Evolutionary conservation across 2,888 invertebrate species (phyloP), one percentile per base, ranked within the genome.

Genomic region (Dryobotodes eremita): DNA sequence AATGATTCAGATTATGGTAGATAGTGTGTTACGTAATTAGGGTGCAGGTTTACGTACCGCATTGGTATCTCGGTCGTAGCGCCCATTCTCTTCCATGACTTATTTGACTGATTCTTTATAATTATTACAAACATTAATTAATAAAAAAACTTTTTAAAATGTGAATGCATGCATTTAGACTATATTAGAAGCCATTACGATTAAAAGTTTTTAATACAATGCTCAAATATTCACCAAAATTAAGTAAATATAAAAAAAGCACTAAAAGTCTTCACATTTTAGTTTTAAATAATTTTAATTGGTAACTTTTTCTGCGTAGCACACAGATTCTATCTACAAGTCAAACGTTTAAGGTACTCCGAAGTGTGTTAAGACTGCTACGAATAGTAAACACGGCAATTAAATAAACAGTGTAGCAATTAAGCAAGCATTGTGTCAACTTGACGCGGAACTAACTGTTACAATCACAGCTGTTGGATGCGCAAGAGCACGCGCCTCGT

Each of bases 341-440:
- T 36, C 42, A 50, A 64, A 77, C 5, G 23, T 57, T 57, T 64
- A 59, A 65, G 50, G 15, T 59, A 59, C 46, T 48, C 11, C 31
- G 36, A 59, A 48, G 59, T 70, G 31, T 50, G 46, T 50, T 50
- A 57, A n/a, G 8, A 36, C 26, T 61, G 17, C 36, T 48, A 55
- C 15, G 42, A 75, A 71, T 69, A 79, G 76, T 84, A 76, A 79
- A 79, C 59, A 70, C 46, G 42, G 48, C 68, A 83, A 83, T 89
- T 82, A 80, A 85, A 83, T 82, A 88, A 88, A 88, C 79, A 79
- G 68, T 65, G 80, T 75, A 75, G 73, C 71, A 85, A 89, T 88
- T 84, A 88, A 80, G 70, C 64, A 77, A 73, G 77, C 73, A 75
- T 88, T 83, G 85, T 88, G 88, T 88, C 88, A 88, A 82, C 73